These are phyloP conservation scores for Halichoeres trimaculatus DNA, from an alignment of 2,113 vertebrate genomes.

Conservation along the genomic window DNA sequence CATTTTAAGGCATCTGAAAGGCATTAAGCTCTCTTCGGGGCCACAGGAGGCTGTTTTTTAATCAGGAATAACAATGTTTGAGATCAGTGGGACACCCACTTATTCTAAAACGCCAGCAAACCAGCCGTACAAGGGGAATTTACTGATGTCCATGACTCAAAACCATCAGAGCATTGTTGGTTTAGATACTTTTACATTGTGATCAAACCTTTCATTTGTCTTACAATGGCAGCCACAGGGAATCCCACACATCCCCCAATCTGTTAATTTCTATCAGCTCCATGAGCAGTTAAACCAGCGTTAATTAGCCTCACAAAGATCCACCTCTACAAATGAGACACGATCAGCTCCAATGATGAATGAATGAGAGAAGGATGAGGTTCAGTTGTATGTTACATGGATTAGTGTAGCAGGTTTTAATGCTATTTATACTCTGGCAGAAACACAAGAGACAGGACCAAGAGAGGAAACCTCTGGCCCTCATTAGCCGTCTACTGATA, in stretches of 20 bases:
- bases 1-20: no score
- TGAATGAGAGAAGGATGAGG: conserved; percentile 21
- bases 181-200: no score
- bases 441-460: conserved; percentile 16
- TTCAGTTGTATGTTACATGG: conserved; percentile 36
- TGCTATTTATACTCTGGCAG: conserved; percentile 40
- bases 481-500: conserved; percentile 57
- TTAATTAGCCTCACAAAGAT: conserved; percentile 1
- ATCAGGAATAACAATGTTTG: no score
- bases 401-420: conserved; percentile 49
- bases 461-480: conserved; percentile 51
- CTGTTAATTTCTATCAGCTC: neutral
- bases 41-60: no score
- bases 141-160: no score
- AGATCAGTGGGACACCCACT: no score
- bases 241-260: neutral
- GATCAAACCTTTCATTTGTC: neutral
- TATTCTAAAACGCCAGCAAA: no score
- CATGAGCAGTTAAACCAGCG: neutral
- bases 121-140: no score
- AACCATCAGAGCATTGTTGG: no score
- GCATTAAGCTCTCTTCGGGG: no score
- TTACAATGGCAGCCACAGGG: no score
- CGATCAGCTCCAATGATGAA: conserved; percentile 2
- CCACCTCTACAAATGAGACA: neutral